These are phyloP conservation scores for Magallana nippona DNA, from an alignment of 2,888 invertebrate species.

Conservation along the genomic window DNA sequence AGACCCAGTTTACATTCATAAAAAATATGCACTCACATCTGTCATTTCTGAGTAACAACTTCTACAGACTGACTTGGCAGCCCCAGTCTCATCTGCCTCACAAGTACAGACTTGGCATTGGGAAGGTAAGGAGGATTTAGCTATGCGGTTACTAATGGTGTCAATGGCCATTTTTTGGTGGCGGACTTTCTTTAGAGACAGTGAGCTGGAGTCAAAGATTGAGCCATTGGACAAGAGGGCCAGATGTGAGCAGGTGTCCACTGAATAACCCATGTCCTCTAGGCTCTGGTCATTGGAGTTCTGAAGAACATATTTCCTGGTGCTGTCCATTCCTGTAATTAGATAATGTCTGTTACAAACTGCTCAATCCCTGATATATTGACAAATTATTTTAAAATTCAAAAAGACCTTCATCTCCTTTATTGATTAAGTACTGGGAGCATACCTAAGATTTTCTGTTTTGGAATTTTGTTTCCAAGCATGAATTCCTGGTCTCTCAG, in stretches of 20 bases:
- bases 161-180: slow-evolving; percentile 77
- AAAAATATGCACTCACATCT: slow-evolving; percentile 52
- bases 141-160: slow-evolving; percentile 77
- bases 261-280: slow-evolving; percentile 71
- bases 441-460: slow-evolving; percentile 86
- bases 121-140: slow-evolving; percentile 73
- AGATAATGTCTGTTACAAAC: not conserved
- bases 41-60: slow-evolving; percentile 62
- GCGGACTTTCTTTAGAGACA: slow-evolving; percentile 57
- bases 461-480: slow-evolving; percentile 63
- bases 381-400: too few relatives aligned
- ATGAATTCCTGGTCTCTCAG: slow-evolving; percentile 65
- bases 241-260: slow-evolving; percentile 84
- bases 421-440: not conserved
- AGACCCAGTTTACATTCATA: not conserved
- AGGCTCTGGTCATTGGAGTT: slow-evolving; percentile 84
- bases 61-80: slow-evolving; percentile 78
- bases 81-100: slow-evolving; percentile 78
- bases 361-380: too few relatives aligned
- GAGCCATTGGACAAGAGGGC: slow-evolving; percentile 85
- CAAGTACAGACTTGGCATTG: slow-evolving; percentile 81
- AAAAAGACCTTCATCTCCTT: too few relatives aligned
- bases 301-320: slow-evolving; percentile 46
- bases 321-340: slow-evolving; percentile 47
- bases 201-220: slow-evolving; percentile 83